Base-by-base conservation (phyloP, 2,797 vertebrate species). In the Dromococcyx pavoninus region DNA sequence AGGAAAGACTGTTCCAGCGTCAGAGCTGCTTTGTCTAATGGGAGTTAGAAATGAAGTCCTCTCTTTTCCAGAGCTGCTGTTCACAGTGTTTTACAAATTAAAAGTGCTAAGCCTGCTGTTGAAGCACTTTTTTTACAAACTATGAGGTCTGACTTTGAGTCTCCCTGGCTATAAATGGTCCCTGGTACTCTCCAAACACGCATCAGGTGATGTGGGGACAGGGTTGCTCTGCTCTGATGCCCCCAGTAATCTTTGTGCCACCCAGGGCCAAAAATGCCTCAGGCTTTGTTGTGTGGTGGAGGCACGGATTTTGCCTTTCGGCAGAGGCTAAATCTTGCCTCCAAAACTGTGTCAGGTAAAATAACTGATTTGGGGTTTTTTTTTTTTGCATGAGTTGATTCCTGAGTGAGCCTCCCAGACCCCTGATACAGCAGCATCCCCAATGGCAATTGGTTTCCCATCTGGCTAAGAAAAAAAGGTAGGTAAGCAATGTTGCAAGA, bases 391-490 rank as follows among this genome's bases (percentile, higher is more conserved):
- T 43, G 70, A 70, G 44, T 21, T 86, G 41, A 41, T 60, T 81
- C 19, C 37, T n/a, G 24, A 80, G 13, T 27, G 35, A 67, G 21
- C 17, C 30, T 50, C 17, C 16, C 41, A 48, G n/a, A 39, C 10
- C 54, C 32, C 0, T 1, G 3, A 1, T 39, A 25, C 18, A 83
- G n/a, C 3, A 4, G 8, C 35, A 18, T 71, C 6, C 9, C 35
- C 13, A 1, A 4, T 9, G 14, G 33, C 0, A 0, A 7, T 3
- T 70, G 1, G 19, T 33, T 73, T 91, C 33, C 32, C 18, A 13
- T 57, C 44, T 74, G 78, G 23, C 35, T 75, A 39, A 75, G 8
- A 25, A n/a, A 86, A 65, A 32, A 43, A 5, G 24, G 30, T n/a
- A 67, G 33, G 32, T 23, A 74, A 81, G 28, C 43, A 43, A 32